Conservation (phyloP, 2,888 invertebrate species). For the Cantharis lateralis region DNA sequence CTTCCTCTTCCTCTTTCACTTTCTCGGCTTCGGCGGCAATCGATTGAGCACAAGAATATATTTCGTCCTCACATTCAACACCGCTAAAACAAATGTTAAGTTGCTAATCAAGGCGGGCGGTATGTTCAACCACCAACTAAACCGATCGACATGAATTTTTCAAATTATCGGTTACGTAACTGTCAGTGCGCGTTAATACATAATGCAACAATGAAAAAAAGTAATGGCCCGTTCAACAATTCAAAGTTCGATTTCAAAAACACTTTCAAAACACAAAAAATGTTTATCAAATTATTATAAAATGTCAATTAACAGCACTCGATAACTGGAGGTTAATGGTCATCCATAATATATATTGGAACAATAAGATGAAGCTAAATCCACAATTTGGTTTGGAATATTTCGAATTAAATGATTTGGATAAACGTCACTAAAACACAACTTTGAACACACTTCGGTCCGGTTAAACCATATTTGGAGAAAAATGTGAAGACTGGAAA, state of each 20-base stretch:
- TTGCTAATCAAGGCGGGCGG: not conserved
- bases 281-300: not conserved
- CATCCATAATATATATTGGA: not conserved
- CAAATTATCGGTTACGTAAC: not conserved
- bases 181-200: conserved; percentile 10
- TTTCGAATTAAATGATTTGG: not conserved
- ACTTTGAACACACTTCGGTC: not conserved
- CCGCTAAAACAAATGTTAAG: conserved; percentile 61
- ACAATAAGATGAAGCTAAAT: not conserved
- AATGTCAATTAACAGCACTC: not conserved
- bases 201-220: not conserved
- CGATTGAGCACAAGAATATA: conserved; percentile 69
- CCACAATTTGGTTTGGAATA: not conserved
- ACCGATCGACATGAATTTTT: conserved; percentile 2
- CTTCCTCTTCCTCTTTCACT: conserved; percentile 14
- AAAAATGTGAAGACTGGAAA: not conserved
- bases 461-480: not conserved
- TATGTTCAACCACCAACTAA: not conserved
- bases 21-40: conserved; percentile 39
- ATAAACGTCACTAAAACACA: not conserved
- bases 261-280: not conserved
- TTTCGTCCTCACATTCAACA: conserved; percentile 78
- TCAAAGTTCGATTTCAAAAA: not conserved
- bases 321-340: conserved; percentile 2
- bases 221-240: not conserved